Conservation (phyloP, 2,888 invertebrate species). For the Ariolimax columbianus region DNA sequence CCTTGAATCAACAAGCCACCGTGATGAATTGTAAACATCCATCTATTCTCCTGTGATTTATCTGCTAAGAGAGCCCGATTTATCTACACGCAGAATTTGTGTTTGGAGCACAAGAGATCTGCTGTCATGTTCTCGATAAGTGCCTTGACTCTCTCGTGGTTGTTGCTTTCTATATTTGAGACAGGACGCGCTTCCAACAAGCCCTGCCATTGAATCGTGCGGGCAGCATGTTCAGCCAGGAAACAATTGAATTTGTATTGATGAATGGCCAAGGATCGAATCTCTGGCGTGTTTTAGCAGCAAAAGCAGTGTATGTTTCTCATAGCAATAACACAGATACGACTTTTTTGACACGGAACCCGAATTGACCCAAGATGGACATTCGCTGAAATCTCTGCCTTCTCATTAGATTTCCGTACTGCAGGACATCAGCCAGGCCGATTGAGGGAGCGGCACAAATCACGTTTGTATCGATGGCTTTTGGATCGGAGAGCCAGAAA, state of each 20-base stretch:
- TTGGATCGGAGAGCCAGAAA: background rate
- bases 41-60: background rate
- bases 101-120: background rate
- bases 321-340: background rate
- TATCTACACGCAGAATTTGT: background rate
- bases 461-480: slow-evolving; percentile 34
- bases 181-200: background rate
- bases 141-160: background rate
- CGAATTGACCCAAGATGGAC: slow-evolving; percentile 5
- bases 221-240: background rate
- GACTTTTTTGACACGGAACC: background rate
- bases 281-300: background rate
- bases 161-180: background rate
- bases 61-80: background rate
- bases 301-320: slow-evolving; percentile 2
- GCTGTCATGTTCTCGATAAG: too few relatives aligned
- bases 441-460: background rate
- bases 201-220: background rate
- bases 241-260: slow-evolving; percentile 23
- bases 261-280: background rate
- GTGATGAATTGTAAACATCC: background rate
- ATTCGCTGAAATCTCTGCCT: background rate
- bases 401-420: slow-evolving; percentile 5
- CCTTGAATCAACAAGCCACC: background rate
- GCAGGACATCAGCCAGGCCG: background rate